Percentiles rank a stretch among this genome's conserved stretches.
Evolutionary conservation across 2,797 vertebrate species (phyloP).

Genomic region (Chaunax sp.): DNA sequence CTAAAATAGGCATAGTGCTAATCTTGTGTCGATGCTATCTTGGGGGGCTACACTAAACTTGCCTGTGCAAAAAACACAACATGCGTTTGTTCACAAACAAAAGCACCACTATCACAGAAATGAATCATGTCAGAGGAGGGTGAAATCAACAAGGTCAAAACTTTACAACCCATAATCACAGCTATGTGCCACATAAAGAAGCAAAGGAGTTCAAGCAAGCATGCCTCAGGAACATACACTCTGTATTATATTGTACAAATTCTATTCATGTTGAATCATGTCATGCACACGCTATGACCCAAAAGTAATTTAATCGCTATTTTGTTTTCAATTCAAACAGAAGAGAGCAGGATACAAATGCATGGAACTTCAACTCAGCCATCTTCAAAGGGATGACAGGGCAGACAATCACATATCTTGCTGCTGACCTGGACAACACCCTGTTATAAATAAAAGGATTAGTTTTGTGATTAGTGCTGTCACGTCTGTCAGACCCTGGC

Average conservation of each 20-base stretch:
- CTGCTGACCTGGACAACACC: too few species aligned
- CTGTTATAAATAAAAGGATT: too few species aligned
- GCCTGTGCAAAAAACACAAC: conserved; percentile 26
- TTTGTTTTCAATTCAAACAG: conserved; percentile 1
- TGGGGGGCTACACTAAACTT: too few species aligned
- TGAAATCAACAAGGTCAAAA: conserved; percentile 25
- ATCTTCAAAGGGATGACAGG: conserved; percentile 5
- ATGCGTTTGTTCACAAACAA: conserved; percentile 38
- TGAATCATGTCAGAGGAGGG: conserved; percentile 6
- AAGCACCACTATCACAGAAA: conserved; percentile 34
- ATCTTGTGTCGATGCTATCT: too few species aligned
- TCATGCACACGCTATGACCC: too few species aligned
- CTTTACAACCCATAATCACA: conserved; percentile 5
- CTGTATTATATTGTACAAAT: too few species aligned
- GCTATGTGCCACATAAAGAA: background rate
- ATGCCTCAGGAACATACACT: too few species aligned
- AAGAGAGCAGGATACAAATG: background rate
- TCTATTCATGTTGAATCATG: too few species aligned
- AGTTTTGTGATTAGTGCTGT: too few species aligned
- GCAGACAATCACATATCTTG: background rate
- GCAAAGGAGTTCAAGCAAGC: too few species aligned
- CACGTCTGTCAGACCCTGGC: too few species aligned
- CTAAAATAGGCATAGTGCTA: too few species aligned
- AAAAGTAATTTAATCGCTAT: background rate
- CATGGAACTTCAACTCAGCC: background rate